A percentile compares a stretch with the other conserved stretches of the same genome.
Evolutionary conservation across 1,140 invertebrate genomes (phyloP).

Genomic region (Platyscapa corneri): DNA sequence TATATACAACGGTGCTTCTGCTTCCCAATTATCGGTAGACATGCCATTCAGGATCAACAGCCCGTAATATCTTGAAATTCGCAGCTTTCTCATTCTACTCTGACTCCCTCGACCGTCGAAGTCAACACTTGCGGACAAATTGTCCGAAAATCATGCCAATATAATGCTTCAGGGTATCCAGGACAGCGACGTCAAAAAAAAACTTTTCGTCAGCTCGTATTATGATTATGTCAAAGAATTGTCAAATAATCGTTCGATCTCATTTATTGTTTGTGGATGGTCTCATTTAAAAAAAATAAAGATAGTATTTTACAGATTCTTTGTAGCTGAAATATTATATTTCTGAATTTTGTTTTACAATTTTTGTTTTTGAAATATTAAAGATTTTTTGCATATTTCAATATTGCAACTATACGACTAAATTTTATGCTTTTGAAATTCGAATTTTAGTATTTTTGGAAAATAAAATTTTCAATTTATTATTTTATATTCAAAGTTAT

Average conservation of each 20-base stretch:
- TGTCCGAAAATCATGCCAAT: constrained; percentile 43
- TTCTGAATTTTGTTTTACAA: not conserved
- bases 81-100: not conserved
- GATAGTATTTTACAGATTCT: not conserved
- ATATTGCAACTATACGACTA: too few species aligned
- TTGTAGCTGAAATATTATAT: not conserved
- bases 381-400: too few species aligned
- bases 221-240: not conserved
- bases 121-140: constrained; percentile 33
- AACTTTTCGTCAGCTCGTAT: not conserved
- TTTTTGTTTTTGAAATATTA: not conserved
- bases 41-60: constrained; percentile 48
- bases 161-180: not conserved
- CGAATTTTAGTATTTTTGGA: too few species aligned
- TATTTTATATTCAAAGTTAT: too few species aligned
- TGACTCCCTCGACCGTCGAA: not conserved
- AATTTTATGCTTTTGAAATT: too few species aligned
- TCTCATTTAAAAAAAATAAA: not conserved
- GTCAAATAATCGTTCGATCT: not conserved
- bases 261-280: not conserved
- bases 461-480: too few species aligned
- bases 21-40: constrained; percentile 49
- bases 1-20: not conserved
- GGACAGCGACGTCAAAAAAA: not conserved
- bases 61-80: constrained; percentile 49